Conservation (phyloP, 2,888 invertebrate species). For the Germaria angustata region DNA sequence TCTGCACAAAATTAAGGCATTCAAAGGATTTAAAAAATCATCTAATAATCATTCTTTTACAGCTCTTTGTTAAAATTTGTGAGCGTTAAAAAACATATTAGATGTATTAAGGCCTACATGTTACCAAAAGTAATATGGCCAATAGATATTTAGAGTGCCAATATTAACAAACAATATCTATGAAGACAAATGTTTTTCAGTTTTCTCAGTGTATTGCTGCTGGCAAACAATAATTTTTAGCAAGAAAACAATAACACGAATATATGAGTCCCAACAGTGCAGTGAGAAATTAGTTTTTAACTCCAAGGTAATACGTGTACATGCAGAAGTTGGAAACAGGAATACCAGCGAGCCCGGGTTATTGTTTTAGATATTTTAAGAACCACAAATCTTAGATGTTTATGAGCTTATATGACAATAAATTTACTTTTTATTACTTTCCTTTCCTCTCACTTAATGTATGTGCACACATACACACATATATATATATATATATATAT, state of each 20-base stretch:
- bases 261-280: neutral
- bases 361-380: constrained; percentile 60
- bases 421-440: constrained; percentile 67
- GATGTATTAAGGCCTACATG: too few relatives aligned
- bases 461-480: neutral
- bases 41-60: too few relatives aligned
- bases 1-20: too few relatives aligned
- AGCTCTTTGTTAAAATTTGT: too few relatives aligned
- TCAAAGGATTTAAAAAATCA: too few relatives aligned
- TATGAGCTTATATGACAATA: constrained; percentile 67
- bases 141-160: too few relatives aligned
- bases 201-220: constrained; percentile 13
- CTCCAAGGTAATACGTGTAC: constrained; percentile 13
- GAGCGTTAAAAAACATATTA: too few relatives aligned
- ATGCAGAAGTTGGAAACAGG: neutral
- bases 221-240: neutral
- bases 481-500: neutral
- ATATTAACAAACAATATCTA: too few relatives aligned
- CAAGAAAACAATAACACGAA: neutral
- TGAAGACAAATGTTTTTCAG: too few relatives aligned
- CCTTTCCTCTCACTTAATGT: neutral
- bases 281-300: neutral
- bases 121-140: too few relatives aligned
- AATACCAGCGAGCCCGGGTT: constrained; percentile 10
- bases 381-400: constrained; percentile 68